Evolutionary conservation across 2,113 vertebrate species (phyloP), one percentile per base, ranked within the genome.

Genomic region (Atractosteus spatula): DNA sequence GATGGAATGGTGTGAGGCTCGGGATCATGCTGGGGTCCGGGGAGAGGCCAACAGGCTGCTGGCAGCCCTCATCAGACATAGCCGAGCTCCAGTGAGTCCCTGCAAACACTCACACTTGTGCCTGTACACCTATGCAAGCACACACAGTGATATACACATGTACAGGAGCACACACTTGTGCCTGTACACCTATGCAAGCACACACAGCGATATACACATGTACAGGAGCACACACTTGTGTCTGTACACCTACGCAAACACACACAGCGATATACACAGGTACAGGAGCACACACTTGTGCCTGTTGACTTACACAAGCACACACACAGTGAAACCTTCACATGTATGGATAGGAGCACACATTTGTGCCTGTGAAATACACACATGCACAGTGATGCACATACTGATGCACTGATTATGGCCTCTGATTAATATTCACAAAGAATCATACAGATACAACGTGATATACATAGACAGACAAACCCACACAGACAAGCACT

Each of bases 41-140:
- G 83, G 91, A 41, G 95, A 96, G 80, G 94, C 94, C 61, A 93
- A 92, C 42, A 90, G 94, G 13, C 88, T 96, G 14, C 74, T 96
- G 70, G 93, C 94, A 3, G 93, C 94, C 0, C 83, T 96, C 65
- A 79, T 96, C 84, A 86, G 91, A 70, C 91, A 94, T 85, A 95
- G 94, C 83, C 91, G 84, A 61, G 92, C 89, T 70, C 84, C 87
- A 0, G 94, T 95, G 87, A 0, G 84, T 72, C 3, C 45, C 54
- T 43, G 11, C 57, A 41, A 45, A 41, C 14, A 74, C 45, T 17
- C 57, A 78, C 41, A 44, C 47, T 65, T 64, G 69, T 59, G 72
- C 54, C 7, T 12, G 12, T 12, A 55, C 54, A 55, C 54, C 7
- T 12, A 55, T 2, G 12, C 54, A 55, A 7, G n/a, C 62, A 70